Base-by-base conservation (phyloP, 2,888 invertebrate species). In the Chymomyza amoena region DNA sequence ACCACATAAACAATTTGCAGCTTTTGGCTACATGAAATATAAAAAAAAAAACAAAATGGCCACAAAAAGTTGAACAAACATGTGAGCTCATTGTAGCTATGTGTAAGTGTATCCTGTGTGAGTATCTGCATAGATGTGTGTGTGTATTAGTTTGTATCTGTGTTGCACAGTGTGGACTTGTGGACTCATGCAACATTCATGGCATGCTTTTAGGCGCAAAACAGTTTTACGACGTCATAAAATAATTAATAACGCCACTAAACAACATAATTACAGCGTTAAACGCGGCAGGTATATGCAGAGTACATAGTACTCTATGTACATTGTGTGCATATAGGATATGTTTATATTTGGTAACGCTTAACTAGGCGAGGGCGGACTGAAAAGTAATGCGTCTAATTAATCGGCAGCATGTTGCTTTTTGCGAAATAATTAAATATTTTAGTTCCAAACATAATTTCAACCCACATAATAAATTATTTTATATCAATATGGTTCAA, bases 161-260 rank as follows among this genome's bases (percentile, higher is more conserved):
- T 52, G 54, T 54, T 20, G 16, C 15, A 20, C 7, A 32, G 69
- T 65, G 32, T 32, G 32, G 32, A 32, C 32, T 32, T 77, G 75
- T 61, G 62, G 62, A 57, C 15, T 75, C 78, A 78, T 78, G 72
- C 75, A 72, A 73, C 71, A 81, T 81, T 82, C 74, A 78, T 78
- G 73, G 80, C 76, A 69, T 73, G 87, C 77, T 84, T 85, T 85
- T 81, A 84, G 81, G 78, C 82, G 72, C 75, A 64, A 72, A 83
- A 81, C 88, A 82, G 76, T 80, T 89, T 87, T 82, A 88, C 84
- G 84, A 84, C 81, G 78, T 80, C 79, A 83, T 87, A 84, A 88
- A 88, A 80, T 85, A 89, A 88, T 89, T 85, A 86, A 88, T 85
- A 85, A 86, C 81, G 87, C 87, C 81, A 81, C 84, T 86, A 88